Evolutionary conservation across 1,140 invertebrate species (phyloP), one percentile per base, ranked within the genome.

Genomic region (Augochlora pura): DNA sequence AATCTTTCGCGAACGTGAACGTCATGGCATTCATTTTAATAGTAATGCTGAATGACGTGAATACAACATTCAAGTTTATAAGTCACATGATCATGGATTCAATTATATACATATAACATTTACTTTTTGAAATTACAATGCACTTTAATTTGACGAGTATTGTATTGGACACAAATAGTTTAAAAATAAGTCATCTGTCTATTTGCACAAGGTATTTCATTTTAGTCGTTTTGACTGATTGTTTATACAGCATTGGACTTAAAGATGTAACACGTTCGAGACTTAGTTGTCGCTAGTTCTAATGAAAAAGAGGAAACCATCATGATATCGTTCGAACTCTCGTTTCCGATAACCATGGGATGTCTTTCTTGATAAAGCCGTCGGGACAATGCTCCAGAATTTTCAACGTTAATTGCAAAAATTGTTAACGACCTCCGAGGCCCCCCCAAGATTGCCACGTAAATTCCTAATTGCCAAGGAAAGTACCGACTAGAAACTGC

Each of bases 331-430:
- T n/a, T 23, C 38, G 38, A 65, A 65, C 21, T 8, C 8, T 21
- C 7, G 63, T 42, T 46, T 46, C 64, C 64, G 39, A 66, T 66
- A 66, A 49, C 39, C 3, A 8, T 23, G 21, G 63, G 46, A n/a
- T 12, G 63, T 65, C 63, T 65, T 23, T 23, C 21, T 23, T 23
- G 42, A 39, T n/a, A 75, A 42, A 75, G n/a, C 39, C 39, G 54
- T 2, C 2, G 16, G 14, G 21, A 21, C 39, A 25, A 77, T 76
- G 52, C 42, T 23, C 18, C 7, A 21, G 67, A 52, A 64, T 72
- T 54, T 71, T 77, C 38, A 52, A 64, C 52, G 68, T 52, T 77
- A 77, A 77, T 77, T 77, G 49, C 18, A 72, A 71, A 77, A 63
- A 77, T 77, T 72, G 65, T 69, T 46, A 77, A 77, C 25, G 32